Evolutionary conservation across 2,888 invertebrate species (phyloP).

Genomic region (Torymus tubicola): DNA sequence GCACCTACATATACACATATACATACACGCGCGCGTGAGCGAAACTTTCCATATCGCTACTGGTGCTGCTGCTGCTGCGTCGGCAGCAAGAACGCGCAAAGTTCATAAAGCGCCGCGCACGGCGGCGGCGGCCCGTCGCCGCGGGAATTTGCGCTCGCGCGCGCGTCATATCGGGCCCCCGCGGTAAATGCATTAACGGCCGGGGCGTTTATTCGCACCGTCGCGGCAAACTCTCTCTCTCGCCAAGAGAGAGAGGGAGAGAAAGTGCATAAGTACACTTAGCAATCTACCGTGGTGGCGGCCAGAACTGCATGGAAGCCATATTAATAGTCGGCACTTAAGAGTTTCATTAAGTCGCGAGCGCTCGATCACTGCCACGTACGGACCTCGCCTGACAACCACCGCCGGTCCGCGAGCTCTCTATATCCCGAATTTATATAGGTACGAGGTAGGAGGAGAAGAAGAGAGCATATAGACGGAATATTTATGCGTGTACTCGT

Average conservation of each 20-base stretch:
- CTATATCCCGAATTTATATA: constrained; percentile 42
- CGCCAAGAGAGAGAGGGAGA: constrained; percentile 32
- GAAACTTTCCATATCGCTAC: constrained; percentile 25
- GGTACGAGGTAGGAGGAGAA: background rate
- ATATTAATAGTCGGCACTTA: constrained; percentile 75
- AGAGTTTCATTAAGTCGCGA: constrained; percentile 75
- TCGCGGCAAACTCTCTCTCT: constrained; percentile 4
- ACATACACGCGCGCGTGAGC: too few relatives aligned
- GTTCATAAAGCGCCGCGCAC: constrained; percentile 22
- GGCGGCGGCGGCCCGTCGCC: constrained; percentile 8
- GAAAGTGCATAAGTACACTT: constrained; percentile 61
- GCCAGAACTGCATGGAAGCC: constrained; percentile 66
- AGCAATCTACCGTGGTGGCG: constrained; percentile 56
- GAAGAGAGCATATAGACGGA: background rate
- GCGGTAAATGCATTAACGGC: constrained; percentile 37
- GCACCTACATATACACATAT: too few relatives aligned
- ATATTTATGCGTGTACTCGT: constrained; percentile 9
- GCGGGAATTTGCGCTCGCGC: constrained; percentile 21
- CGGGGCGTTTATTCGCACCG: background rate
- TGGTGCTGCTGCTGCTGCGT: too few relatives aligned
- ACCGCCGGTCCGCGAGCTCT: constrained; percentile 14
- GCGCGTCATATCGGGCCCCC: constrained; percentile 1
- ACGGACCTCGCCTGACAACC: too few relatives aligned
- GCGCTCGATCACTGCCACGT: constrained; percentile 71
- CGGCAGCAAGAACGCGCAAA: constrained; percentile 17